These are phyloP conservation scores for Nautilus pompilius DNA, from an alignment of 1,140 invertebrate species.

Conservation along the genomic window DNA sequence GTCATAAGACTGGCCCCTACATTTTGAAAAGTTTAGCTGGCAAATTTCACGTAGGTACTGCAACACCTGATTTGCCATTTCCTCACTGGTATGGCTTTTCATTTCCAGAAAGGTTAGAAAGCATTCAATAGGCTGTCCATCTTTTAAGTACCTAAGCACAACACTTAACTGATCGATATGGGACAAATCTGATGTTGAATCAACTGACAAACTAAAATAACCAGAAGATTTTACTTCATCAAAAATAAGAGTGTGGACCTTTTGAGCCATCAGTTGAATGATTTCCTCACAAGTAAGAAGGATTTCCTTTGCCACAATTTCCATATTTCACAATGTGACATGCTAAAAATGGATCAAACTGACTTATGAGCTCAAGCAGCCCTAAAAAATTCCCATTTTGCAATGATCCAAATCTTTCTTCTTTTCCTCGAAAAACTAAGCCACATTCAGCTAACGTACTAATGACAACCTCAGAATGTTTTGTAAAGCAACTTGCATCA, in stretches of 20 bases:
- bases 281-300: background rate
- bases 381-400: conserved; percentile 19
- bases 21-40: too few relatives aligned
- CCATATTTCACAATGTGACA: conserved; percentile 15
- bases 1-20: background rate
- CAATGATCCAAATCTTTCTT: conserved; percentile 28
- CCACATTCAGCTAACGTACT: conserved; percentile 20
- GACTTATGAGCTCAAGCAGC: conserved; percentile 21
- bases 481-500: background rate
- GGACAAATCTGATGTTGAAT: background rate
- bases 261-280: background rate
- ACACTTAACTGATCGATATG: conserved; percentile 1
- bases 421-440: conserved; percentile 21
- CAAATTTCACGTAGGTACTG: background rate
- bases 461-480: conserved; percentile 9
- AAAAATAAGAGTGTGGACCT: background rate
- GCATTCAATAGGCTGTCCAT: background rate
- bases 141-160: background rate
- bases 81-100: background rate
- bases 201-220: background rate
- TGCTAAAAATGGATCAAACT: conserved; percentile 25
- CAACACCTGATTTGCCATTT: conserved; percentile 2
- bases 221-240: background rate
- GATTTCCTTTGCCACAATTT: conserved; percentile 10
- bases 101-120: conserved; percentile 1